Base-by-base conservation (phyloP, 1,140 invertebrate genomes). In the Andrena cerasifolii region DNA sequence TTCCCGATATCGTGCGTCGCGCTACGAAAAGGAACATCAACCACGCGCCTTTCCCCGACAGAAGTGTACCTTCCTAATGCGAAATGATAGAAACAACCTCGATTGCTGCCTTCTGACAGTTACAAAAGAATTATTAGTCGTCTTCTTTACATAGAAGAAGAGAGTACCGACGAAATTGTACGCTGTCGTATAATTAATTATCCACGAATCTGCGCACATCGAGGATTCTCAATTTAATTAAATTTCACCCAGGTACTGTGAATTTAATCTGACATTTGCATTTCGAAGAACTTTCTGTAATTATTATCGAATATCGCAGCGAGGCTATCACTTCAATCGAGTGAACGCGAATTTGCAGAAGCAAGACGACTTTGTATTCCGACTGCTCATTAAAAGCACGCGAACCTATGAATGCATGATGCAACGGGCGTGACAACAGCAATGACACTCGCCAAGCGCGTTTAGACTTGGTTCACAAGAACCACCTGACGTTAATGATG, bases 11-110 rank as follows among this genome's bases (percentile, higher is more conserved):
- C 58, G 65, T 62, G 43, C 58, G 58, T 84, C 71, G 54, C 75
- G 26, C 65, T 58, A 51, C 54, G 65, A 79, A 83, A 79, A 54
- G 18, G 36, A 71, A 70, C 47, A 33, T 40, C 71, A 84, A 83
- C 79, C 59, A 83, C 47, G 76, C 58, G 83, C 75, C 68, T 70
- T 63, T 33, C 12, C 56, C 33, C 33, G 14, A 6, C 43, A n/a
- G n/a, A n/a, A n/a, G n/a, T 74, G 82, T 70, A 73, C 45, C 45
- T 21, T n/a, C n/a, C n/a, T n/a, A n/a, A n/a, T n/a, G n/a, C n/a
- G n/a, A n/a, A n/a, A n/a, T n/a, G 54, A 36, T 31, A 31, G 36
- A 3, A 59, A 36, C 40, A 78, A 47, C 54, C 36, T n/a, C 18
- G 73, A 61, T 77, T 58, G 53, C 81, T 71, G 59, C 73, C 66